Evolutionary conservation across 2,113 vertebrate species (phyloP), one percentile per base, ranked within the genome.

Genomic region (Terrapene triunguis): DNA sequence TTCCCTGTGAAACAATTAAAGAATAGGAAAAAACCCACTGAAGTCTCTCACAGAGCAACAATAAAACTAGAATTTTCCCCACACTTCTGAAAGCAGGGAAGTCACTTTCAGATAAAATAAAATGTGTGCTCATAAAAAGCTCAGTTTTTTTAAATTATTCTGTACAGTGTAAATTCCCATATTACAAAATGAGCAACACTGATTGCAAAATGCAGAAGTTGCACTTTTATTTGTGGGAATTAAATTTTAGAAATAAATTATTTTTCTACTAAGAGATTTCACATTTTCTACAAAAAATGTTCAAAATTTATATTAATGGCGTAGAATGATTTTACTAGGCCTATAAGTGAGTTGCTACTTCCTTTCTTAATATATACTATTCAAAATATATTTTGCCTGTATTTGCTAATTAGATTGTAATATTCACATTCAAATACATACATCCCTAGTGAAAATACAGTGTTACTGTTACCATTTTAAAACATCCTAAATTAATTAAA

Each of bases 121-220:
- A 53, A 19, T 27, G 42, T 62, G 22, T 42, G 44, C 25, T 81
- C 72, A 55, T 5, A 32, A 86, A 89, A 91, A 80, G 25, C 87
- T 88, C 81, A 51, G 27, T 8, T 32, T 78, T 78, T 72, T 90
- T 84, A 50, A 44, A 8, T 81, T 12, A 83, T 4, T 44, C 35
- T 69, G 95, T 93, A 80, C 57, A 88, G 8, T 80, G 35, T 92
- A 93, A 92, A 82, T 96, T 74, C 78, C 85, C 35, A 62, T 62
- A 88, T 24, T 57, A 89, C 84, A 79, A 89, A 94, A 96, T 83
- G 24, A 94, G 5, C 50, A 92, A 55, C 38, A 84, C n/a, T 85
- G 79, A 50, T 2, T 19, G 32, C 22, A 21, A 85, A 42, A 85
- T 8, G 19, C 50, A 69, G 84, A 82, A 25, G 22, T 85, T 55